Base-by-base conservation (phyloP, 2,113 vertebrate species). In the Prolemur simus region DNA sequence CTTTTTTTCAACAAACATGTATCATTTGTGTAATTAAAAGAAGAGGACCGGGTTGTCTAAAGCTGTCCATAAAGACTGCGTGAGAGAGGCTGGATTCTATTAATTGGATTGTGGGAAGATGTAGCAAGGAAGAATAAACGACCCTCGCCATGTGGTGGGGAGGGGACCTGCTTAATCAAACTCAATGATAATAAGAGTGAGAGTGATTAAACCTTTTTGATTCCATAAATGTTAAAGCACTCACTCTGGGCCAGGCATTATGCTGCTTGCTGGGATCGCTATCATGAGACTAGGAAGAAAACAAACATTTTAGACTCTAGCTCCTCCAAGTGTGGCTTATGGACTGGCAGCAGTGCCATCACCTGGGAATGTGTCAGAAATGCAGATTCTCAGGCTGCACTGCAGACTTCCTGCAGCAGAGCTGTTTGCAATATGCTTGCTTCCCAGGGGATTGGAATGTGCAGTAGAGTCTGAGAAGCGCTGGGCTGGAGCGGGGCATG, bases 11-110 rank as follows among this genome's bases (percentile, higher is more conserved):
- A 23, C 6, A 39, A 96, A 78, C 20, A 68, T 32, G 8, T 14
- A 47, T 93, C 9, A 47, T 93, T 42, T 88, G 3, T 96, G 34
- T 47, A 76, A 76, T 68, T 82, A 73, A 42, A 81, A 42, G 32
- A 85, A 82, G 58, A 64, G 69, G 60, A 37, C 45, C 3, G 14
- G 17, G 42, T 21, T 23, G 18, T 73, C 87, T 73, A 81, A 52
- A 95, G 39, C 12, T 56, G 32, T 37, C 37, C 2, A 39, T 39
- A 42, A 83, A 82, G 76, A 29, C 17, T 1, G n/a, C 25, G 6
- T 80, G 88, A 60, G 32, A 45, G 54, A 49, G 54, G 34, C n/a
- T 73, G 71, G 34, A 27, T 68, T 68, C 58, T 81, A n/a, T 15
- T 42, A 39, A 49, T 80, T 66, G 52, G 18, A 18, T 11, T 37